Evolutionary conservation across 2,113 vertebrate genomes (phyloP), one percentile per base, ranked within the genome.

Genomic region (Limanda limanda): DNA sequence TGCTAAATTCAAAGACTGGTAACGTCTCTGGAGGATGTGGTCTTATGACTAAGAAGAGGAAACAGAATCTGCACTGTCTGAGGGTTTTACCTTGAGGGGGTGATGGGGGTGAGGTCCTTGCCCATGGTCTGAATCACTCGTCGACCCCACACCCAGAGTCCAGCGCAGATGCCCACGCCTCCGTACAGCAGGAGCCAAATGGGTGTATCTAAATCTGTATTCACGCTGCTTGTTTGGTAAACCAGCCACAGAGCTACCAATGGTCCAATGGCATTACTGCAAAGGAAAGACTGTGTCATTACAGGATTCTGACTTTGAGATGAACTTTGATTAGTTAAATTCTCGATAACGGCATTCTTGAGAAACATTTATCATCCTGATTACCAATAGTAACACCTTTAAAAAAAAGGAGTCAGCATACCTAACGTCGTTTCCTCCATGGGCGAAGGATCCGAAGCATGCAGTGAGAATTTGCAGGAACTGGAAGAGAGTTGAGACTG

Each of bases 71-170:
- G 60, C 58, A 20, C 11, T 31, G 71, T 76, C 71, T 81, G 21
- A 21, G 52, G 4, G 62, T 1, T 37, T 2, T 90, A 93, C 90
- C 91, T 93, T 78, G 92, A 91, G 63, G 98, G 98, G 0, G 98
- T 99, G 88, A 99, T 99, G 17, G 98, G 97, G 0, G 98, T 99
- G 35, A 99, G 95, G 87, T 99, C 98, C 74, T 92, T 96, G 23
- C 98, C 98, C 98, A 99, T 98, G 0, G 98, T 99, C 94, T 99
- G 97, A 83, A 99, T 99, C 71, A 99, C 98, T 89, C 98, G 92
- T 64, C 97, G 94, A 35, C 98, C 98, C 98, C 98, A 99, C 24
- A 99, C 97, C 98, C 98, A 99, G 9, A 99, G 88, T n/a, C 98
- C 98, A 0, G 86, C 94, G 27, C 98, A 99, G 89, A 99, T 99